Evolutionary conservation across 2,113 vertebrate species (phyloP), one percentile per base, ranked within the genome.

Genomic region (Microtus ochrogaster): DNA sequence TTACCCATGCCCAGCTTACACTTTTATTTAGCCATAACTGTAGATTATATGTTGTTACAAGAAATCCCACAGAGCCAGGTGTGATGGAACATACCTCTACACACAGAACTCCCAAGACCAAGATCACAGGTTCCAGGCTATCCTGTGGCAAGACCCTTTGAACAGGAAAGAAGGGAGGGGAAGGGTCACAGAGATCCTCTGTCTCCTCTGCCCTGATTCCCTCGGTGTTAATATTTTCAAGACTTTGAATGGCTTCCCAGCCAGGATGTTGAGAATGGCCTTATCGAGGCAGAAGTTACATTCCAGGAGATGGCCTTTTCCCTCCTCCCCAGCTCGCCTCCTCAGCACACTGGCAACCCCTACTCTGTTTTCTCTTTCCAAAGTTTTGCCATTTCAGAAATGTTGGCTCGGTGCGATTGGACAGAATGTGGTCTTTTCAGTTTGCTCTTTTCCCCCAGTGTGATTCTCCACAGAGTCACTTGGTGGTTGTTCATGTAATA

Each of bases 331-430:
- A 0, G 17, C 21, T 2, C 8, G 49, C 12, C 6, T 84, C 44
- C 76, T 79, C 44, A 47, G 39, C n/a, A 78, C 39, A 28, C 1
- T 52, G 74, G 55, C 26, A 84, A 47, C 55, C 33, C 17, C 26
- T 30, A 21, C 30, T 95, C 65, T 81, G 13, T 52, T 61, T 66
- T 91, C 89, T 28, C 39, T 82, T 73, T 89, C 65, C 74, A 68
- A 88, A 74, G 89, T 39, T 39, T 85, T 85, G 36, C 47, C 44
- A 63, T 91, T 96, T 91, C 74, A 66, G 24, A n/a, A 65, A 49
- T 36, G 77, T 72, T 91, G 21, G n/a, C 55, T 55, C 68, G 86
- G 36, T 39, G 30, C 61, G 72, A 22, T 94, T 52, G 47, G 86
- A 89, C 8, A 52, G 10, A 41, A 49, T 22, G 47, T 7, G 13